phyloP scores from a whole-genome alignment of 2,888 invertebrate species.

The Lithodes maja region DNA sequence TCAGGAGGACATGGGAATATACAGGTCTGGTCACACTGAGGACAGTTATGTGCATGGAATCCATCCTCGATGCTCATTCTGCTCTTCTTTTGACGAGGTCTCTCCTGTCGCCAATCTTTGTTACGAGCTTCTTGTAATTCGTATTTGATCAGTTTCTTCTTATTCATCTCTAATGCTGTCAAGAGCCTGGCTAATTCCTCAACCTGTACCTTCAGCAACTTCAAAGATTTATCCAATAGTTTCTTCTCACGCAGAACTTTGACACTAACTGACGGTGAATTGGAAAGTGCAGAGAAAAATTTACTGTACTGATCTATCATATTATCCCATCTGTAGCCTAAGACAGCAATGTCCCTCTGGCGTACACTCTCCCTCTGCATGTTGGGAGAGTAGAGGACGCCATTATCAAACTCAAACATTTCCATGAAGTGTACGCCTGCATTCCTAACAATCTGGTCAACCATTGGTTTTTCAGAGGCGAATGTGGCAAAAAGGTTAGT shows the following conservation, averaged over 20 bases:
- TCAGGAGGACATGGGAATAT: slow-evolving; percentile 34
- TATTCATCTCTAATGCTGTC: slow-evolving; percentile 38
- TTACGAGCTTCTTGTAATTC: slow-evolving; percentile 46
- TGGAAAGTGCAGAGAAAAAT: slow-evolving; percentile 13
- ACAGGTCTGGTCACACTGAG: slow-evolving; percentile 35
- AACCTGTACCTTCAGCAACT: slow-evolving; percentile 15
- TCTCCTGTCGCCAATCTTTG: slow-evolving; percentile 28
- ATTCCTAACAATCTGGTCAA: slow-evolving; percentile 44
- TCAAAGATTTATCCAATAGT: slow-evolving; percentile 28
- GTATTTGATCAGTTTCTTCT: slow-evolving; percentile 39
- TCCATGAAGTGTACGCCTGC: slow-evolving; percentile 36
- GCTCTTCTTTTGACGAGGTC: slow-evolving; percentile 1
- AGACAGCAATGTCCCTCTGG: neutral
- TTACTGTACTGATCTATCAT: slow-evolving; percentile 40
- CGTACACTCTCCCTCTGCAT: neutral
- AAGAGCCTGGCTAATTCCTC: slow-evolving; percentile 32
- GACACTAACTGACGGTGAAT: slow-evolving; percentile 37
- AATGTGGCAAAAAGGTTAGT: slow-evolving; percentile 48
- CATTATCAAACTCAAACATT: slow-evolving; percentile 52
- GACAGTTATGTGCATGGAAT: slow-evolving; percentile 47
- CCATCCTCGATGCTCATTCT: slow-evolving; percentile 26
- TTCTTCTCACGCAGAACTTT: slow-evolving; percentile 34
- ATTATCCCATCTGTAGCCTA: slow-evolving; percentile 30
- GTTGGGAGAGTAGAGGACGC: slow-evolving; percentile 32
- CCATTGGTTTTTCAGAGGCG: slow-evolving; percentile 45